Base-by-base conservation (phyloP, 2,113 vertebrate genomes). In the Climacteris rufus region DNA sequence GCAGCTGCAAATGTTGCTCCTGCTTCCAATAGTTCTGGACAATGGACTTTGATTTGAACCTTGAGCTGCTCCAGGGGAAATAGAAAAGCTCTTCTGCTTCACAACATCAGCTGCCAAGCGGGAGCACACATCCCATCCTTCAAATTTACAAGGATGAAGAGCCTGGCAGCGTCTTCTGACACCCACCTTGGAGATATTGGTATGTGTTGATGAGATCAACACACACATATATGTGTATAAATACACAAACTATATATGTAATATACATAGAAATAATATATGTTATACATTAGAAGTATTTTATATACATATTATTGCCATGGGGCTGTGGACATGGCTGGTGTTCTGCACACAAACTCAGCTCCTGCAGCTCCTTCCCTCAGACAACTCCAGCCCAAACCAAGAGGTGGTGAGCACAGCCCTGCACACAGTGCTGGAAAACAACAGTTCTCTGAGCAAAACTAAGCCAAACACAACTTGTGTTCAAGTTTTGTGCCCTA, bases 281-380 rank as follows among this genome's bases (percentile, higher is more conserved):
- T 33, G 42, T 13, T 35, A 24, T 35, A 7, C 37, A 30, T 50
- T 50, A 11, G 30, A 27, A 27, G 39, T 17, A 23, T n/a, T 74
- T 23, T 37, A 24, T 50, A 11, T 23, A 39, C 20, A 23, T 30
- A 35, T 37, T 70, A 83, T 52, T 76, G 31, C 53, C 20, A 2
- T 7, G 20, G 33, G 1, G 2, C n/a, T 44, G 61, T 40, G 52
- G 65, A 35, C 9, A 6, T 28, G 22, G 22, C 42, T 2, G 1
- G 22, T 30, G 28, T n/a, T 90, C 65, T 63, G 56, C n/a, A 79
- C 61, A 63, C 14, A 61, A 74, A 66, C 14, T 40, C n/a, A n/a
- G n/a, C n/a, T n/a, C n/a, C n/a, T n/a, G n/a, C 0, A 0, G 20
- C 33, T 79, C 56, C 39, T 63, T 39, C 57, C 70, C 61, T 24